Evolutionary conservation across 2,888 invertebrate species (phyloP), one percentile per base, ranked within the genome.

Genomic region (Acheta domesticus): DNA sequence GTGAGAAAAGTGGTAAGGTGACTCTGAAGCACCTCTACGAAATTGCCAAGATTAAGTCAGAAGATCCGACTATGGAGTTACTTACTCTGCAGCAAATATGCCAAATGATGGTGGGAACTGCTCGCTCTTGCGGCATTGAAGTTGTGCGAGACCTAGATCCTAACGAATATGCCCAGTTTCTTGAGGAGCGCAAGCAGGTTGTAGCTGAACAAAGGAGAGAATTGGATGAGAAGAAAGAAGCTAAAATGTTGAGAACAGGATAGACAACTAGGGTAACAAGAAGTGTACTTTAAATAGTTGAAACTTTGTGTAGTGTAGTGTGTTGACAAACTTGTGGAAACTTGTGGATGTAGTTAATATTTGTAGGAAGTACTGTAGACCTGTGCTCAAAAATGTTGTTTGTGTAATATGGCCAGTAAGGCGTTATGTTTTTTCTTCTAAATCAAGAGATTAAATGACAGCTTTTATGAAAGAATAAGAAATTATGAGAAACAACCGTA

Each of bases 11-110:
- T 83, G 99, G 99, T 1, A 96, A 93, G 89, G 91, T 99, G 80
- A 96, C 97, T 0, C 85, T 96, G 1, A 99, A 97, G 86, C 99
- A 99, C 87, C 87, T 99, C 19, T 99, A 98, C 87, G 99, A 99
- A 91, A 99, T 99, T 85, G 99, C 99, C 0, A 90, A 92, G 87
- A 94, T 99, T n/a, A 99, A 99, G 87, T 89, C 92, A n/a, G 89
- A 93, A 85, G 98, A 99, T 87, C 94, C 95, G 5, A 88, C 93
- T 0, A 86, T 93, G 48, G 91, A 92, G 84, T 89, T 91, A 84
- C 87, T 88, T 82, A 85, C 89, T 14, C 84, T 94, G 81, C 85
- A 95, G 87, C 91, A 93, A 85, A 90, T 98, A 84, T 97, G 97
- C 85, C 89, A 90, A 82, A 91, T 92, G 91, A 85, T 98, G 14